Conservation (phyloP, 2,888 invertebrate species). For the Dryocosmus kuriphilus region DNA sequence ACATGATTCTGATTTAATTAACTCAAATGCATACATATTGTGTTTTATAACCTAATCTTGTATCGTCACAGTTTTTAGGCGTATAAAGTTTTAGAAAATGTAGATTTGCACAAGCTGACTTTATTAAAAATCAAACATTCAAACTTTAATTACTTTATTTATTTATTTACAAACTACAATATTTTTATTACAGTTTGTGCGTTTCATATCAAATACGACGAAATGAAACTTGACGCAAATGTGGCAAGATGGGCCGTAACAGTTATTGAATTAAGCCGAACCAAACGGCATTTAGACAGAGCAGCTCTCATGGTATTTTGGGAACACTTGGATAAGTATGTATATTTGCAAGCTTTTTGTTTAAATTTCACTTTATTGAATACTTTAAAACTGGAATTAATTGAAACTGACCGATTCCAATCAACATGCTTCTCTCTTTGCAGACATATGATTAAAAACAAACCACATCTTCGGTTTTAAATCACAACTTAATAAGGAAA, state of each 20-base stretch:
- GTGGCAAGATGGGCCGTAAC: constrained; percentile 98
- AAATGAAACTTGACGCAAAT: constrained; percentile 96
- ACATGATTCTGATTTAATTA: too few relatives aligned
- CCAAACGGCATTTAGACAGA: constrained; percentile 97
- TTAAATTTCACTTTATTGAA: constrained; percentile 9
- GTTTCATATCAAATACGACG: constrained; percentile 97
- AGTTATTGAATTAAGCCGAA: constrained; percentile 93
- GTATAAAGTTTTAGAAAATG: too few relatives aligned
- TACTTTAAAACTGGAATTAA: not conserved
- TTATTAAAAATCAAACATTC: too few relatives aligned
- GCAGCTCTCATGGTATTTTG: constrained; percentile 97
- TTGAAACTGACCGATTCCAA: not conserved
- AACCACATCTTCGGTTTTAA: constrained; percentile 90
- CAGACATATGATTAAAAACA: constrained; percentile 93
- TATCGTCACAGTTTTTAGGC: too few relatives aligned
- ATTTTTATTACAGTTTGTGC: constrained; percentile 88
- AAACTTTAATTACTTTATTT: too few relatives aligned
- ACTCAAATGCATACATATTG: too few relatives aligned
- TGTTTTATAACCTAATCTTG: too few relatives aligned
- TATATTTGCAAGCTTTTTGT: constrained; percentile 55
- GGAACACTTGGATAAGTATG: constrained; percentile 96
- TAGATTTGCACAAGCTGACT: too few relatives aligned
- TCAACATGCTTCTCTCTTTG: constrained; percentile 70
- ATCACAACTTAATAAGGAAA: not conserved
- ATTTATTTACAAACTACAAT: not conserved